These are phyloP conservation scores for Dichetophora obliterata DNA, from an alignment of 2,888 invertebrate species.

Conservation along the genomic window DNA sequence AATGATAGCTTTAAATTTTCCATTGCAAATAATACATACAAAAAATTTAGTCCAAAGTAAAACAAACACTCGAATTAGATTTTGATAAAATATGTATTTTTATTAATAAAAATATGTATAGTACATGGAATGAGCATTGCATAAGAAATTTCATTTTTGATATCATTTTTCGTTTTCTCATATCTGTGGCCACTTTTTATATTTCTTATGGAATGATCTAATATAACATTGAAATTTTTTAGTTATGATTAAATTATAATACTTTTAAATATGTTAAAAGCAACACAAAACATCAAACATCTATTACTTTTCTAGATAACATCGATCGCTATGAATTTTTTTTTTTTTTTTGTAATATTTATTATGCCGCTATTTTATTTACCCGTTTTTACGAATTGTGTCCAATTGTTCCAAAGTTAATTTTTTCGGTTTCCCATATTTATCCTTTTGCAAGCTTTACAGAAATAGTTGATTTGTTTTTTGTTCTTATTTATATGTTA, in stretches of 20 bases:
- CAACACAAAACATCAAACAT: constrained; percentile 18
- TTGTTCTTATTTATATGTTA: constrained; percentile 39
- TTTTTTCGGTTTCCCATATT: constrained; percentile 85
- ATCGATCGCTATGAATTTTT: constrained; percentile 1
- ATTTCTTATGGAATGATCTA: no score
- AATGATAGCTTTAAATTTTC: no score
- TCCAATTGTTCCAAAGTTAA: constrained; percentile 83
- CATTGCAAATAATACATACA: no score
- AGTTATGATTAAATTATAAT: not conserved
- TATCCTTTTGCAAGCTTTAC: constrained; percentile 90
- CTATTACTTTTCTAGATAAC: constrained; percentile 15
- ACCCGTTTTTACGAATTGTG: constrained; percentile 82
- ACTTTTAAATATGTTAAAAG: not conserved
- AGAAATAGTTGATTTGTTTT: constrained; percentile 70
- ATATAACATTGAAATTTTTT: no score
- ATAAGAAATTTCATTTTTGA: no score
- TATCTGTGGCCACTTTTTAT: no score
- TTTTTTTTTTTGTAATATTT: not conserved
- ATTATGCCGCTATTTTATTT: constrained; percentile 69
- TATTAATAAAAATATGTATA: no score
- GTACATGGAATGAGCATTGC: no score
- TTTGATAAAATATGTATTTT: no score
- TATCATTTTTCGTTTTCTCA: no score
- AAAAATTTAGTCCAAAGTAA: no score
- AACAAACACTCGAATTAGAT: no score